A percentile compares a stretch with the other conserved stretches of the same genome.
Evolutionary conservation across 2,888 invertebrate species (phyloP).

Genomic region (Sinhomidia bicolor): DNA sequence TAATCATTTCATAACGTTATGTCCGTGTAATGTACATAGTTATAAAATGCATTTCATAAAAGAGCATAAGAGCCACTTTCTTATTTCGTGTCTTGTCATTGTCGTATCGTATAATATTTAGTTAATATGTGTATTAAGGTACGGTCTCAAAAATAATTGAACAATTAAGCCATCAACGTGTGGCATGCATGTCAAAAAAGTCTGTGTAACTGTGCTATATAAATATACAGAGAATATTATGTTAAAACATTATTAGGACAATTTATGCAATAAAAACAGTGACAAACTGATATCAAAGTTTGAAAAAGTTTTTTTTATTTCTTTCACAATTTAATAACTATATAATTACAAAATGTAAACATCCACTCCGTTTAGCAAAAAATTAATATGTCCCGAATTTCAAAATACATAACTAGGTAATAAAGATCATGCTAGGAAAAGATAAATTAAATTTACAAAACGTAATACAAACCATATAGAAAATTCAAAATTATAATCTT

Average conservation of each 20-base stretch:
- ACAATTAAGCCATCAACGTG: conserved; percentile 55
- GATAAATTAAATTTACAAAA: too few species aligned
- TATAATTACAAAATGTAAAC: too few species aligned
- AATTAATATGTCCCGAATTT: too few species aligned
- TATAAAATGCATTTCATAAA: conserved; percentile 56
- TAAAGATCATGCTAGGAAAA: too few species aligned
- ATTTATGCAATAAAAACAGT: conserved; percentile 29
- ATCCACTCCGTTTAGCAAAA: too few species aligned
- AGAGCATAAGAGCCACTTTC: conserved; percentile 53
- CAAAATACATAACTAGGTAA: too few species aligned
- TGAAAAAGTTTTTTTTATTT: too few species aligned
- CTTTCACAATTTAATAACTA: too few species aligned
- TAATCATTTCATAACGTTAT: conserved; percentile 37
- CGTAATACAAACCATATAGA: too few species aligned
- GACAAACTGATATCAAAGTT: background rate
- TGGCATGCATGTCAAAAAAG: conserved; percentile 61
- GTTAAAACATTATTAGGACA: conserved; percentile 25
- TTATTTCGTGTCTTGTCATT: conserved; percentile 39
- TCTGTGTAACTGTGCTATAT: conserved; percentile 73
- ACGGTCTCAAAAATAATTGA: conserved; percentile 44
- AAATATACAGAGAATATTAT: conserved; percentile 3
- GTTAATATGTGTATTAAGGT: conserved; percentile 6
- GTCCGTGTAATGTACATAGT: background rate
- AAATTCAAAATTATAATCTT: too few species aligned
- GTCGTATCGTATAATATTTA: conserved; percentile 14